Evolutionary conservation across 1,140 invertebrate genomes (phyloP).

Genomic region (Sinella curviseta): DNA sequence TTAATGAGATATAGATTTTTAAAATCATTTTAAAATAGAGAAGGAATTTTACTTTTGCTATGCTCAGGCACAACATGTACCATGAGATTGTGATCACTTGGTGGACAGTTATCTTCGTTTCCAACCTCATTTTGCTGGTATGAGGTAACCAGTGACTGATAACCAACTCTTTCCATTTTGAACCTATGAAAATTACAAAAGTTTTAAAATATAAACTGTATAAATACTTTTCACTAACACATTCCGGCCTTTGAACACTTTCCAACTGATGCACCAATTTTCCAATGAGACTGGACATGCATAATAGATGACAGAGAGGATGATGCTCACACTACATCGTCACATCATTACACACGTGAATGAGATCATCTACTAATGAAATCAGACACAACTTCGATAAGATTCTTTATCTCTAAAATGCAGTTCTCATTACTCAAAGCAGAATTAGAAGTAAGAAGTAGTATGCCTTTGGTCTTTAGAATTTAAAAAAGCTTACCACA

Average conservation of each 20-base stretch:
- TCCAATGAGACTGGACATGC: neutral
- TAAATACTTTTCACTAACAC: neutral
- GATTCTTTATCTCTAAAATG: too few species aligned
- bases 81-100: slow-evolving; percentile 44
- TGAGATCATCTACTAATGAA: too few species aligned
- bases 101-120: slow-evolving; percentile 24
- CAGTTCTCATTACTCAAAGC: too few species aligned
- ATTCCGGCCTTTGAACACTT: neutral
- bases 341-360: too few species aligned
- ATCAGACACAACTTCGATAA: too few species aligned
- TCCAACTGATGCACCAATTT: neutral
- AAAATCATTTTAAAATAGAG: too few species aligned
- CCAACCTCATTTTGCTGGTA: neutral
- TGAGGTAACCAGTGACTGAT: slow-evolving; percentile 18
- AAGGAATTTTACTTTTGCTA: slow-evolving; percentile 50
- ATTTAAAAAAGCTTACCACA: too few species aligned
- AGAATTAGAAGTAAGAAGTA: too few species aligned
- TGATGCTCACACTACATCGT: too few species aligned
- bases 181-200: slow-evolving; percentile 20
- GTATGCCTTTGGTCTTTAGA: too few species aligned
- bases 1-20: neutral
- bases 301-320: too few species aligned
- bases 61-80: slow-evolving; percentile 50
- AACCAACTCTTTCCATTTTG: slow-evolving; percentile 11
- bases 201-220: neutral